Base-by-base conservation (phyloP, 2,888 invertebrate species). In the Coelopa pilipes region DNA sequence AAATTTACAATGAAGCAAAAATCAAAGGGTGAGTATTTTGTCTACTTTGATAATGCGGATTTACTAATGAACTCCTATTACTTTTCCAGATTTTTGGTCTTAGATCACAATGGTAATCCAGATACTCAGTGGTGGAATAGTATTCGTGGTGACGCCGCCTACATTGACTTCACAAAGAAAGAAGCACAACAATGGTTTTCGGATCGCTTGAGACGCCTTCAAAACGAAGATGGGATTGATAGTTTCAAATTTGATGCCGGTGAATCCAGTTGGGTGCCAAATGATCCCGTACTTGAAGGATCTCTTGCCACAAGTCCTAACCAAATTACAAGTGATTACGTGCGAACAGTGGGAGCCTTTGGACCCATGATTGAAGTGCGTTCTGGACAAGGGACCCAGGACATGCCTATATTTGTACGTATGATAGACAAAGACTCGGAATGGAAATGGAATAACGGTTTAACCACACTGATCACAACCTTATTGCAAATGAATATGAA, bases 171-270 rank as follows among this genome's bases (percentile, higher is more conserved):
- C 75, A 92, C 93, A 0, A 93, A 93, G 79, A 81, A 88, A 0
- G 88, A 88, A 66, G 92, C 92, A 0, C 89, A 88, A 0, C 78
- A 88, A 0, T 92, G 91, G 91, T 91, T 89, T 84, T 80, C 83
- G 0, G 81, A 80, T 0, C 87, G 90, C 62, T 80, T 91, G 69
- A 88, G 86, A 77, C 82, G 82, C 1, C 78, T 97, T 1, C 88
- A 91, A 78, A 86, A 89, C 0, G 88, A 90, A 7, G 91, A 91
- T 67, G 92, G 92, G 0, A 90, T 95, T 47, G 92, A 93, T 78
- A 91, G 92, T 75, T 94, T 93, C 80, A 94, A 94, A 85, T 94
- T 94, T 80, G 93, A 94, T 85, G 94, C 94, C 2, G 95, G 94
- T 4, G 94, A 94, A 86, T 84, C 88, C 0, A 90, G 90, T 73